Base-by-base conservation (phyloP, 2,888 invertebrate species). In the Suillia variegata region DNA sequence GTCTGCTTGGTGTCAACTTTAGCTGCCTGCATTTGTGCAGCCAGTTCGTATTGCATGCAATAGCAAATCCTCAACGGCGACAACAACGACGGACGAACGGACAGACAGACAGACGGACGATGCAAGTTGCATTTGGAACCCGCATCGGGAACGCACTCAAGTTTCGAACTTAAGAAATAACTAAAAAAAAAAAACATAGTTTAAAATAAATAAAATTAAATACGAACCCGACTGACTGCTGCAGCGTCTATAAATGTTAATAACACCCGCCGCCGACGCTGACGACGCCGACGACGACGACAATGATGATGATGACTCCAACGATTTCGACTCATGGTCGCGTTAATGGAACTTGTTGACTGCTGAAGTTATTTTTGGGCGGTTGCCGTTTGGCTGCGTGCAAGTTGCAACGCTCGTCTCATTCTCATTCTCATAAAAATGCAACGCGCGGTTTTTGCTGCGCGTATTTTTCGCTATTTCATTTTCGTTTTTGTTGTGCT, bases 1-100 rank as follows among this genome's bases (percentile, higher is more conserved):
- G 76, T 76, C 73, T 71, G 69, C 66, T 66, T 64, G 67, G 67
- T 74, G 74, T 75, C 74, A 74, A 70, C 65, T 67, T 59, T 45
- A 62, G 31, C 53, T 31, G 38, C 38, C 38, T 38, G 38, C 38
- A 38, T 38, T n/a, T n/a, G n/a, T n/a, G n/a, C n/a, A n/a, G n/a
- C n/a, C n/a, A n/a, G n/a, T n/a, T n/a, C 38, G 38, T 13, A 38
- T 38, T 26, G 26, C 26, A 26, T 26, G 5, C 10, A 5, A 26
- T 26, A 6, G 26, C n/a, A 38, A 38, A 38, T 8, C 38, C 38
- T 26, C 26, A 10, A 5, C 26, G 26, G n/a, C n/a, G n/a, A n/a
- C n/a, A n/a, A n/a, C n/a, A n/a, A n/a, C n/a, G n/a, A n/a, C n/a
- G n/a, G n/a, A n/a, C n/a, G n/a, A n/a, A n/a, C n/a, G n/a, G n/a